These are phyloP conservation scores for Tragopan temminckii DNA, from an alignment of 2,797 vertebrate genomes.

Conservation along the genomic window DNA sequence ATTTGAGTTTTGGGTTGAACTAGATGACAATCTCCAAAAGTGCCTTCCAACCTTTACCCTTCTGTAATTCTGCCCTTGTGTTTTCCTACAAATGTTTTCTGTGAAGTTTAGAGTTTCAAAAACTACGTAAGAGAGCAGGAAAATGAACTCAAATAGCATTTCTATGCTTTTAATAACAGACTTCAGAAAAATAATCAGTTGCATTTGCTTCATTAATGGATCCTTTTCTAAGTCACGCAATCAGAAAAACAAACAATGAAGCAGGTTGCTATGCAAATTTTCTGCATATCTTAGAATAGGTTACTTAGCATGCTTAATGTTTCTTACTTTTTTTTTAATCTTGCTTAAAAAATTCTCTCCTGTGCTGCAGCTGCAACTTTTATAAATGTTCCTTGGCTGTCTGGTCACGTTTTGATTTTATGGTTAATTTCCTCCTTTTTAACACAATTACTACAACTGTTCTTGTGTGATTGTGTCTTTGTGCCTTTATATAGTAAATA, in stretches of 20 bases:
- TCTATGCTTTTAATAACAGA: background rate
- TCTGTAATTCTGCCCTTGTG: background rate
- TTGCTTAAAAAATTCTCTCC: background rate
- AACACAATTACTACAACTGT: background rate
- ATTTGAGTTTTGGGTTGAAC: background rate
- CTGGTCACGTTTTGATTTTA: background rate
- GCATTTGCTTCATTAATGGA: background rate
- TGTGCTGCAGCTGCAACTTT: background rate
- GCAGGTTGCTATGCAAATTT: background rate
- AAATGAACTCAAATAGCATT: background rate
- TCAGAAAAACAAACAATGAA: background rate
- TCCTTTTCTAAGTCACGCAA: background rate
- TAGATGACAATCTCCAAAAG: background rate
- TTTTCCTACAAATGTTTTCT: background rate
- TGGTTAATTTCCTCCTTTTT: background rate
- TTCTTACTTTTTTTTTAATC: background rate
- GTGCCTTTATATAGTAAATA: background rate
- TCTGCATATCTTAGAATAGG: background rate
- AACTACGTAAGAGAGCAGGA: background rate
- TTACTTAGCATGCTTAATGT: background rate
- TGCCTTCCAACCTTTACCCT: fast-evolving
- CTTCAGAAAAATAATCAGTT: background rate
- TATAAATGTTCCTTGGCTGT: background rate
- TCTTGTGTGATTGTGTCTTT: background rate
- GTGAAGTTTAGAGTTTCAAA: background rate